These are phyloP conservation scores for Nyctibius bracteatus DNA, from an alignment of 2,113 vertebrate genomes.

Conservation along the genomic window DNA sequence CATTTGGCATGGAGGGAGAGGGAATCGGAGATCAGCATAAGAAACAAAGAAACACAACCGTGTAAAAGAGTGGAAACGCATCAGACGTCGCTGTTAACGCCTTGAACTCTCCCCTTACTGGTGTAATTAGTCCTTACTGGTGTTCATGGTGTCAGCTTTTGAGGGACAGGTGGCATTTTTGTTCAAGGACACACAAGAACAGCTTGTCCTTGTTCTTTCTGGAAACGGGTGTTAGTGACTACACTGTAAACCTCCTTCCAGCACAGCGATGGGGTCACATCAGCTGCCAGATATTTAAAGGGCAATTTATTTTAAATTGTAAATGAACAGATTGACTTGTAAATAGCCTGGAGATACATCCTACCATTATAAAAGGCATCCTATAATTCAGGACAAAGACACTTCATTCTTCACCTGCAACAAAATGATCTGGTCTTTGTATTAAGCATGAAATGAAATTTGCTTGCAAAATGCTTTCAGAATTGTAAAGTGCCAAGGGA, in stretches of 20 bases:
- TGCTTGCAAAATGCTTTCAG: not conserved
- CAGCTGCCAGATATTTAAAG: not conserved
- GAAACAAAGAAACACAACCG: not conserved
- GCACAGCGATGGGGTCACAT: not conserved
- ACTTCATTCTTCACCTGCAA: not conserved
- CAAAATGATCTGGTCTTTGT: not conserved
- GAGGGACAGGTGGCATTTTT: conserved; percentile 31
- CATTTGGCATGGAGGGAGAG: fast-evolving
- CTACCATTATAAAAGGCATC: not conserved
- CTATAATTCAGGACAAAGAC: not conserved
- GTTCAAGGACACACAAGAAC: not conserved
- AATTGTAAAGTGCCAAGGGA: not conserved
- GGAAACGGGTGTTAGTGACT: not conserved
- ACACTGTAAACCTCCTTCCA: not conserved
- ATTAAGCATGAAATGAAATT: not conserved
- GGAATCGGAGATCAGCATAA: not conserved
- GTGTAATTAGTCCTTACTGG: not conserved
- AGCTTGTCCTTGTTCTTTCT: conserved; percentile 2
- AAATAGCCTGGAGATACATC: not conserved
- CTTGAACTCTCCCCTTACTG: not conserved
- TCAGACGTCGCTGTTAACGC: fast-evolving
- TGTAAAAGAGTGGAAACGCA: not conserved
- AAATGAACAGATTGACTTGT: not conserved
- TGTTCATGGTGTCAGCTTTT: not conserved
- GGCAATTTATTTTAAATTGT: not conserved